Conservation (phyloP, 2,113 vertebrate genomes). For the Verasper variegatus region DNA sequence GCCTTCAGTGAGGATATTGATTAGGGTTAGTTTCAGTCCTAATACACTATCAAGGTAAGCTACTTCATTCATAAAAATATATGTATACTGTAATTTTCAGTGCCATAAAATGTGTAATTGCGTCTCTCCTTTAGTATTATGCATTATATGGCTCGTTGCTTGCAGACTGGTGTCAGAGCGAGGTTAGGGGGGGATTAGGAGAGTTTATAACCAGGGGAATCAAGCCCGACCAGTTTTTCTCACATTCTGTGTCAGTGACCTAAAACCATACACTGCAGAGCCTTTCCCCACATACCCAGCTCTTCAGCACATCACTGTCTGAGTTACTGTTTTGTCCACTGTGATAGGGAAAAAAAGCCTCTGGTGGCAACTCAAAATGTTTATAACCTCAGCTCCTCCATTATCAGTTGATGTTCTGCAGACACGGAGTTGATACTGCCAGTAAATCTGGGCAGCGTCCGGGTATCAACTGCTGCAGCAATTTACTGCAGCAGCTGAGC, state of each 20-base stretch:
- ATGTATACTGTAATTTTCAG: background rate
- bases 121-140: background rate
- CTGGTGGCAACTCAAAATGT: background rate
- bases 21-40: background rate
- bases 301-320: background rate
- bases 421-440: background rate
- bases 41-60: background rate
- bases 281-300: background rate
- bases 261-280: slow-evolving; percentile 13
- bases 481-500: slow-evolving; percentile 17
- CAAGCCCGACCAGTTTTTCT: slow-evolving; percentile 18
- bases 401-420: background rate
- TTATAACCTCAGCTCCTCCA: background rate
- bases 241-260: slow-evolving; percentile 12
- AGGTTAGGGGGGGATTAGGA: slow-evolving; percentile 32
- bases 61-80: background rate
- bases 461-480: slow-evolving; percentile 32
- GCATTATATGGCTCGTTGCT: background rate
- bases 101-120: background rate
- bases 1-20: slow-evolving; percentile 1
- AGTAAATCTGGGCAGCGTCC: slow-evolving; percentile 18
- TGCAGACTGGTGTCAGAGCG: slow-evolving; percentile 22
- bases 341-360: background rate
- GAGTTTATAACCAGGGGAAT: slow-evolving; percentile 41
- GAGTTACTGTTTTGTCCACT: slow-evolving; percentile 8